These are phyloP conservation scores for Calycopis cecrops DNA, from an alignment of 1,140 invertebrate genomes.

Conservation along the genomic window DNA sequence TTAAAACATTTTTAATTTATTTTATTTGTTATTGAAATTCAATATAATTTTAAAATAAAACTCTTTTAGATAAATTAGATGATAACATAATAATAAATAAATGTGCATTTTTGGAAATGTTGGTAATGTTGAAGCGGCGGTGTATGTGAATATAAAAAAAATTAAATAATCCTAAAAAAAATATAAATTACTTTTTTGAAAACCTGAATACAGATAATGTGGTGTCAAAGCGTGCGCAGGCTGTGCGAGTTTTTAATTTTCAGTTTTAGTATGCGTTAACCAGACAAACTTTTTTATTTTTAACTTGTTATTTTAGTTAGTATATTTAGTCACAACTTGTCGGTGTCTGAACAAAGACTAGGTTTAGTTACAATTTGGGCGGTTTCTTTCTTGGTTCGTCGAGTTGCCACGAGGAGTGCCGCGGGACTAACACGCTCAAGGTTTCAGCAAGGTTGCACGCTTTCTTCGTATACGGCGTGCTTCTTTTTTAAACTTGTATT, in stretches of 20 bases:
- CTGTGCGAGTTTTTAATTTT: constrained; percentile 5
- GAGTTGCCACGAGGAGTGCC: constrained; percentile 32
- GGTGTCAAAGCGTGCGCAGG: constrained; percentile 22
- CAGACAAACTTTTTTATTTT: constrained; percentile 21
- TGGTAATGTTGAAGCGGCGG: background rate
- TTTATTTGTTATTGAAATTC: too few relatives aligned
- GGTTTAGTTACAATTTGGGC: constrained; percentile 37
- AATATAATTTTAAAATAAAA: too few relatives aligned
- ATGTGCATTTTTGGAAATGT: constrained; percentile 7
- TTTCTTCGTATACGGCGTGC: constrained; percentile 40
- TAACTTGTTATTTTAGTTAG: constrained; percentile 32
- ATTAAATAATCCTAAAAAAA: too few relatives aligned
- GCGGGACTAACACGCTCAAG: constrained; percentile 39
- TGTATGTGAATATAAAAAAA: background rate
- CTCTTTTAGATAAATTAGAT: too few relatives aligned
- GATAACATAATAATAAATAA: too few relatives aligned
- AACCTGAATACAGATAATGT: constrained; percentile 9
- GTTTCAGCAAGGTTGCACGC: constrained; percentile 33
- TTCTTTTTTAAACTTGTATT: constrained; percentile 9
- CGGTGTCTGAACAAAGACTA: constrained; percentile 27
- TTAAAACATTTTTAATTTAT: too few relatives aligned
- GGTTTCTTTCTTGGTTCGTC: constrained; percentile 30
- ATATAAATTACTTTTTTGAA: constrained; percentile 3
- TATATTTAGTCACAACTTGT: constrained; percentile 30
- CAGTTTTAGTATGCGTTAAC: constrained; percentile 4